Conservation (phyloP, 2,888 invertebrate genomes). For the Nomada hirtipes region DNA sequence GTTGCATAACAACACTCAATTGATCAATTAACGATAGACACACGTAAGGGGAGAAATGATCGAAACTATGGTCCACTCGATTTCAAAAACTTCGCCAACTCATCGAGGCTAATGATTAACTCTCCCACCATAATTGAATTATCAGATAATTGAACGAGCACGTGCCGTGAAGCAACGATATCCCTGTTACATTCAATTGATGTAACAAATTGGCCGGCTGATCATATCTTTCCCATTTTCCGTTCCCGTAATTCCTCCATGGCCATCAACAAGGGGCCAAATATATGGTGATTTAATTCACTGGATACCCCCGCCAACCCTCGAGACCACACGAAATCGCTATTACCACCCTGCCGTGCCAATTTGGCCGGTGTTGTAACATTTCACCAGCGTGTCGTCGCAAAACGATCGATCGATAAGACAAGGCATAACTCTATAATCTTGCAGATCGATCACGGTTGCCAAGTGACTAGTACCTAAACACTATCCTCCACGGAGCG, state of each 20-base stretch:
- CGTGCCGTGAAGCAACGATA: neutral
- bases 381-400: conserved; percentile 41
- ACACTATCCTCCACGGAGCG: conserved; percentile 56
- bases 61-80: neutral
- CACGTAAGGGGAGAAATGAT: neutral
- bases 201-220: neutral
- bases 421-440: conserved; percentile 46
- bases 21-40: neutral
- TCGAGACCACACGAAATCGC: conserved; percentile 1
- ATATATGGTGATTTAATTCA: conserved; percentile 7
- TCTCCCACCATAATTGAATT: neutral
- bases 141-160: conserved; percentile 15
- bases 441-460: conserved; percentile 69
- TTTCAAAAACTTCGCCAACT: neutral
- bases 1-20: neutral
- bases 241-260: neutral
- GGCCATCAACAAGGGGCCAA: no score
- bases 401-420: conserved; percentile 57
- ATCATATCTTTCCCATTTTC: conserved; percentile 6
- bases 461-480: conserved; percentile 75
- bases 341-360: conserved; percentile 19
- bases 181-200: conserved; percentile 3
- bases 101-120: neutral
- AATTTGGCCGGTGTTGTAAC: conserved; percentile 29
- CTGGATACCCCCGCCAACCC: neutral